Evolutionary conservation across 1,140 invertebrate genomes (phyloP), one percentile per base, ranked within the genome.

Genomic region (Helicoverpa armigera): DNA sequence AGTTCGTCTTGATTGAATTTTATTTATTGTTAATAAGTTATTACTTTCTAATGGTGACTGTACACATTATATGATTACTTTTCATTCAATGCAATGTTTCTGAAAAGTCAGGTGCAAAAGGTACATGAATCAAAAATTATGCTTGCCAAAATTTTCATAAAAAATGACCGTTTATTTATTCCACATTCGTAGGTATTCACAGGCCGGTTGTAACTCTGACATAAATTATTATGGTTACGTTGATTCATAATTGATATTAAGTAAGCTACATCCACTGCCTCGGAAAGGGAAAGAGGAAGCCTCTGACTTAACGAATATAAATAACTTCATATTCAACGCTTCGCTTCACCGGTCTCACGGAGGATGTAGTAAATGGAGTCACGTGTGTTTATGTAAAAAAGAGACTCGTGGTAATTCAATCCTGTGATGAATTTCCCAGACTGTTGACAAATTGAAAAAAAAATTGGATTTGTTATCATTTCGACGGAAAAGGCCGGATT

Each of bases 271-370:
- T 51, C 48, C 50, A n/a, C 5, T 14, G 69, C 67, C 50, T 72
- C 50, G 70, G 51, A 73, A 73, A 73, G 70, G 70, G 29, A 73
- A 73, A 73, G 70, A 73, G 70, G 70, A 73, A 73, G 54, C 53
- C 11, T 54, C 69, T 53, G 50, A 72, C 18, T 75, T 50, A 69
- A 67, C 16, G 10, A n/a, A 58, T 79, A 79, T 67, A 80, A 80
- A 82, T 78, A 85, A 76, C 69, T 67, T 81, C 50, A 72, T 83
- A 81, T 83, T 83, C 82, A 83, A 61, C n/a, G 78, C 29, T 67
- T 31, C 29, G 72, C 70, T 69, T 69, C 61, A 48, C 56, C 61
- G n/a, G 48, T 18, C 18, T 50, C 65, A 50, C 11, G 65, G 65
- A 69, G 65, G 18, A 69, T 16, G 18, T 18, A 48, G 23, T 48